Evolutionary conservation across 92 coral and sea anemone genomes (phyloP).

Genomic region (Pocillopora meandrina): DNA sequence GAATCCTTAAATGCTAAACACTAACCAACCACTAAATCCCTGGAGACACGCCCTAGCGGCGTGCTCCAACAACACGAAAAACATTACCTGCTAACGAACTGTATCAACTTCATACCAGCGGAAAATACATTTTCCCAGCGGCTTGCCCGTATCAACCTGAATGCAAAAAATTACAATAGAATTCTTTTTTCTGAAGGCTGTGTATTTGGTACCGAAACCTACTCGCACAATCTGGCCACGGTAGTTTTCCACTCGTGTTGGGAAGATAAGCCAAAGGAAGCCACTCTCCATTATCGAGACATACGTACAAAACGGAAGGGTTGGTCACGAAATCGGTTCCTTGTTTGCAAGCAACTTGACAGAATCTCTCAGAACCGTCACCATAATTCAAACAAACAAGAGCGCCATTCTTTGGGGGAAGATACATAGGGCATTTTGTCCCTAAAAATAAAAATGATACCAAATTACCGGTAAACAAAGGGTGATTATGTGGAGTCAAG

Average conservation of each 20-base stretch:
- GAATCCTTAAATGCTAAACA: no score
- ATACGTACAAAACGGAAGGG: background rate
- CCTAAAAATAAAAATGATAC: background rate
- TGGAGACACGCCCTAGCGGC: no score
- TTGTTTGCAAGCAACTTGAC: background rate
- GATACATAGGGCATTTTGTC: constrained; percentile 23
- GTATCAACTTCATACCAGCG: no score
- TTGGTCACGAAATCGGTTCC: background rate
- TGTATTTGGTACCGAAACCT: background rate
- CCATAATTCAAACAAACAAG: constrained; percentile 31
- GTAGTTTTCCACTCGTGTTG: background rate
- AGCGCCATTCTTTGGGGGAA: constrained; percentile 48
- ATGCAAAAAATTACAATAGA: background rate
- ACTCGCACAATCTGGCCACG: constrained; percentile 20
- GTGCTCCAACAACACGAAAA: no score
- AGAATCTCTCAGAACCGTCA: background rate
- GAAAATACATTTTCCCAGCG: background rate
- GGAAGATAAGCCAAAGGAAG: no score
- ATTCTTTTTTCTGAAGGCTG: background rate
- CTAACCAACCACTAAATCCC: no score
- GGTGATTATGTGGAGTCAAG: no score
- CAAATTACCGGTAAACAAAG: no score
- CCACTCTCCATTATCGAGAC: background rate
- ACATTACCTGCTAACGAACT: no score
- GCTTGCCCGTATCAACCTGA: background rate